Evolutionary conservation across 2,797 vertebrate genomes (phyloP).

Genomic region (Gephyroberyx darwinii): DNA sequence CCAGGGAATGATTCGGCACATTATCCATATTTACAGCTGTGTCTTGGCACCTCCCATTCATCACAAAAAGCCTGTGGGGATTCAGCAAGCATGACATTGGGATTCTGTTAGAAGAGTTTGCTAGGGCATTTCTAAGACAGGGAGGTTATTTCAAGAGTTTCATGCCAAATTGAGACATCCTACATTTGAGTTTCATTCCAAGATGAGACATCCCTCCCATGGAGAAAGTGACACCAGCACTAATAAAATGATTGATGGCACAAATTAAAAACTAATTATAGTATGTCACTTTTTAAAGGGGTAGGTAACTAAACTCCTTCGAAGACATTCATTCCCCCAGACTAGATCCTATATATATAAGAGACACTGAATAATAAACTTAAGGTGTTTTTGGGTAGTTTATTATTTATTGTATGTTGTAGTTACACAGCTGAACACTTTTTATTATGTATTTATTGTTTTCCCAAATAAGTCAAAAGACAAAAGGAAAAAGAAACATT

Average conservation of each 20-base stretch:
- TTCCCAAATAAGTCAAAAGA: no score
- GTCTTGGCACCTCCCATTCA: constrained; percentile 8
- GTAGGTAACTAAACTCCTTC: no score
- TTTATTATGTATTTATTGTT: no score
- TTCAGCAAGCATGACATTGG: not conserved
- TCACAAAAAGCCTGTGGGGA: not conserved
- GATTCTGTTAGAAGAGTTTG: not conserved
- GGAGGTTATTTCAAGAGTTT: constrained; percentile 1
- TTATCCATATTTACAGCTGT: constrained; percentile 9
- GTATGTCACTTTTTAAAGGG: constrained; percentile 1
- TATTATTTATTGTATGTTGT: no score
- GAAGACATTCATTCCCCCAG: not conserved
- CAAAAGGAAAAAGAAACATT: no score
- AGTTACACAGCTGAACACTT: no score
- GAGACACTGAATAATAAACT: no score
- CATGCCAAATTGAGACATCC: not conserved
- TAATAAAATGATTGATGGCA: no score
- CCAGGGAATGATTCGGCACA: not conserved
- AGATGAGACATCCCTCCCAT: no score
- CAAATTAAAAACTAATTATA: constrained; percentile 6
- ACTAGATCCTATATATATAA: not conserved
- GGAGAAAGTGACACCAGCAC: no score
- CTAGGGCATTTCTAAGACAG: no score
- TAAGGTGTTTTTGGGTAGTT: no score
- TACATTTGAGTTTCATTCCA: not conserved